Evolutionary conservation across 2,888 invertebrate species (phyloP).

Genomic region (Clusia tigrina): DNA sequence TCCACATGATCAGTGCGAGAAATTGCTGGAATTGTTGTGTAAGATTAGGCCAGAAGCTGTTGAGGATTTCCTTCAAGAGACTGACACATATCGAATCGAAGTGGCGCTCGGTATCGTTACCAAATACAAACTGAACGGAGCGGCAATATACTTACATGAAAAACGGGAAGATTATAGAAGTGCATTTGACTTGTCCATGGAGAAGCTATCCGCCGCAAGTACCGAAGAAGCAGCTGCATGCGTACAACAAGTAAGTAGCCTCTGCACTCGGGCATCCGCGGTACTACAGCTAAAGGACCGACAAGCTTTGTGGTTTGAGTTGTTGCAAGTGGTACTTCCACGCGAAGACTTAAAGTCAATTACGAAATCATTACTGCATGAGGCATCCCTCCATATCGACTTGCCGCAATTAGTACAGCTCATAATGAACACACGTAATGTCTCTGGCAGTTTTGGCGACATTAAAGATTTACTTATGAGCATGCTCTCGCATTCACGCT

Average conservation of each 20-base stretch:
- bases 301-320: constrained; percentile 66
- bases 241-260: constrained; percentile 48
- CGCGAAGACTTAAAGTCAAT: constrained; percentile 63
- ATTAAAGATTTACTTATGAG: constrained; percentile 70
- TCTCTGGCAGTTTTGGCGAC: constrained; percentile 69
- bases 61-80: constrained; percentile 66
- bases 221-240: constrained; percentile 38
- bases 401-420: constrained; percentile 70
- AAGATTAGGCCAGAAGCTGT: constrained; percentile 67
- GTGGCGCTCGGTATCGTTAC: constrained; percentile 72
- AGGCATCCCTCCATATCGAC: constrained; percentile 68
- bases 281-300: constrained; percentile 62
- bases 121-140: constrained; percentile 70
- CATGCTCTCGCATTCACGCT: constrained; percentile 79
- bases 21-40: constrained; percentile 72
- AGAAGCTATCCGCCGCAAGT: constrained; percentile 54
- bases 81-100: constrained; percentile 71
- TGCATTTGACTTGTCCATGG: constrained; percentile 73
- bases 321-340: constrained; percentile 64
- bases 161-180: constrained; percentile 76
- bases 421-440: constrained; percentile 66
- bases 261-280: constrained; percentile 63
- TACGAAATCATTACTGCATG: constrained; percentile 66
- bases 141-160: constrained; percentile 78
- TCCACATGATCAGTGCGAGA: constrained; percentile 67